Base-by-base conservation (phyloP, 2,113 vertebrate species). In the Fukomys damarensis region DNA sequence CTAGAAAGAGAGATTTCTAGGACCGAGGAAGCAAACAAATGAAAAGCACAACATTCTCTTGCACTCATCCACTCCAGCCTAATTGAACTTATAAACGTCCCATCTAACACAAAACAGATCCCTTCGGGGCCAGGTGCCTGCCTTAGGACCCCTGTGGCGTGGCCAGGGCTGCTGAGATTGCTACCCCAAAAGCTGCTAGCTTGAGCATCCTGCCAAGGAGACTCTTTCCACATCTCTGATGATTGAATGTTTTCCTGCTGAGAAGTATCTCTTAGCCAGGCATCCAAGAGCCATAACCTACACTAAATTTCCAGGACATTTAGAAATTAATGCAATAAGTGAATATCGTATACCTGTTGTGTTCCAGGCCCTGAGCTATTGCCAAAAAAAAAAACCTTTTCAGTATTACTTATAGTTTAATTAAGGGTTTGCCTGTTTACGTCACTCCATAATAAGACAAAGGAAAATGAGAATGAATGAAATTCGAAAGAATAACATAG, bases 321-420 rank as follows among this genome's bases (percentile, higher is more conserved):
- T 84, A 94, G 43, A 43, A 95, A 66, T 65, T 46, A 79, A 86
- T 70, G 63, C 66, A 85, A 70, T 59, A 85, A 83, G 74, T 61
- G 26, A n/a, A 28, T 59, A 46, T 20, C 7, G 14, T 16, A 2
- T n/a, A 30, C 32, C 8, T 89, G 58, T 10, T 76, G n/a, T 41
- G 32, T 59, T 41, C 58, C 76, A 46, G 19, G 32, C 84, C 58
- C 30, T 88, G 49, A 5, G 35, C 72, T 86, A 6, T 91, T 79
- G 52, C 63, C 80, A 16, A 28, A 32, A 54, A 32, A 68, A 26
- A 49, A 52, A 80, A 68, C 2, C 9, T 22, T 32, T 90, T 83
- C 77, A 63, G 46, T 68, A 43, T 66, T 86, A 58, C 19, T 77
- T 52, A n/a, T 10, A 94, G 66, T 74, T 72, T 41, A 41, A 72